These are phyloP conservation scores for Labeo calbasu DNA, from an alignment of 2,797 vertebrate species.

Conservation along the genomic window DNA sequence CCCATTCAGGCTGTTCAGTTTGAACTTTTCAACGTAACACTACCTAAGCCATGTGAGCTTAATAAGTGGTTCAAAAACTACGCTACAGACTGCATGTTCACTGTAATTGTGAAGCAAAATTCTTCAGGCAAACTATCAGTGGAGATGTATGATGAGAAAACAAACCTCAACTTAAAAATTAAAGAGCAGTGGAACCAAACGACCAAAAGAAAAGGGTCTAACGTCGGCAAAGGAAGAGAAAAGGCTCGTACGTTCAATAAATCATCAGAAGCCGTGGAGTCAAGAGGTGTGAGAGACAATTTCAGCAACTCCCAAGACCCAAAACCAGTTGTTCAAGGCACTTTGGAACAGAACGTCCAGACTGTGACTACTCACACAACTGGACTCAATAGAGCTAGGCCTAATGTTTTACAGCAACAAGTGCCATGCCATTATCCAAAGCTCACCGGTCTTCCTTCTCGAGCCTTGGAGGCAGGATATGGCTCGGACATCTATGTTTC, in stretches of 20 bases:
- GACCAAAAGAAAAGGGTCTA: conserved; percentile 10
- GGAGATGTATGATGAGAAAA: conserved; percentile 80
- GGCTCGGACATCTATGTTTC: conserved; percentile 78
- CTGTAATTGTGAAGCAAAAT: conserved; percentile 80
- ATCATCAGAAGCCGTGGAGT: neutral
- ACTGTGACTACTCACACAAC: neutral
- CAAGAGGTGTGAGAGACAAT: neutral
- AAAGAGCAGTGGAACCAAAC: conserved; percentile 69
- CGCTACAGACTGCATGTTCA: conserved; percentile 73
- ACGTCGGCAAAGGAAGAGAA: conserved; percentile 9
- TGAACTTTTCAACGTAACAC: conserved; percentile 78
- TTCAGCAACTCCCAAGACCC: neutral
- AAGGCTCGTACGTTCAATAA: neutral
- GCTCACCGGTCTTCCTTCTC: conserved; percentile 70
- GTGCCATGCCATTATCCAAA: conserved; percentile 48
- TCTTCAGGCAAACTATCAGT: conserved; percentile 81
- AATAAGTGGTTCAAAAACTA: conserved; percentile 82
- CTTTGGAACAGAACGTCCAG: neutral
- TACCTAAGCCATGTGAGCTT: conserved; percentile 74
- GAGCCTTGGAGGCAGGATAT: conserved; percentile 69
- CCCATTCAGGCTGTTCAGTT: conserved; percentile 88
- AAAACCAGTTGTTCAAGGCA: conserved; percentile 4
- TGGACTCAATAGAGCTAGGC: neutral
- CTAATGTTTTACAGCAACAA: conserved; percentile 34
- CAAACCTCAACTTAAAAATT: conserved; percentile 81